A percentile compares a stretch with the other conserved stretches of the same genome.
These are phyloP conservation scores for Euthynnus affinis DNA, from an alignment of 2,797 vertebrate genomes.

Conservation along the genomic window DNA sequence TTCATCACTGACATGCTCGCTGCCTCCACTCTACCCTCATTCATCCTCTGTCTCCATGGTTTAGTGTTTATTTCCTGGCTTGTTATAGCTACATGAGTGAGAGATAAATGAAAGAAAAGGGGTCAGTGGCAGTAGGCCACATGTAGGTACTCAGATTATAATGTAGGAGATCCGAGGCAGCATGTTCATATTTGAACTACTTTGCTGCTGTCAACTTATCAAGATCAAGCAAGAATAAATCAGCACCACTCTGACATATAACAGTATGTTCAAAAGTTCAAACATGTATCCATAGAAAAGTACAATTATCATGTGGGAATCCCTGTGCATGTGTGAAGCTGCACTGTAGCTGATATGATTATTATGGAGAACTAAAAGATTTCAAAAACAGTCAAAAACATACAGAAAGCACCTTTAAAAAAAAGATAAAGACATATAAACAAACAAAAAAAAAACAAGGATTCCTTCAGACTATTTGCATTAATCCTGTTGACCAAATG, in stretches of 20 bases:
- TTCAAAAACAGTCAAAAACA: background rate
- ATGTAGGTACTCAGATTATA: conserved; percentile 53
- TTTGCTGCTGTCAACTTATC: no score
- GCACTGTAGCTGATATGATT: background rate
- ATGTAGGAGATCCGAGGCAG: conserved; percentile 35
- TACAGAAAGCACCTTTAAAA: background rate
- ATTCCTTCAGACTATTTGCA: background rate
- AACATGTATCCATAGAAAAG: conserved; percentile 10
- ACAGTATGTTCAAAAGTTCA: background rate
- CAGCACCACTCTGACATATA: conserved; percentile 6
- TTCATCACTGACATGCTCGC: conserved; percentile 26
- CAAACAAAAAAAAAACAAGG: background rate
- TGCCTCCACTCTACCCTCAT: conserved; percentile 35
- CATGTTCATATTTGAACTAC: conserved; percentile 30
- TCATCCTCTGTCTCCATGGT: conserved; percentile 27
- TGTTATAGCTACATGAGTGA: conserved; percentile 39
- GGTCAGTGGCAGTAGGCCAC: conserved; percentile 36
- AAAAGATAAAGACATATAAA: background rate
- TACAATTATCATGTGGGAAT: conserved; percentile 15
- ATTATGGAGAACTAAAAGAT: background rate
- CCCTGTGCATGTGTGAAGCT: conserved; percentile 1
- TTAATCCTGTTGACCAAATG: background rate
- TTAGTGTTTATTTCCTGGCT: conserved; percentile 38
- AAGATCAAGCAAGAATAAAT: background rate
- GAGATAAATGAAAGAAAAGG: conserved; percentile 29